Base-by-base conservation (phyloP, 2,888 invertebrate species). In the Elegia similella region DNA sequence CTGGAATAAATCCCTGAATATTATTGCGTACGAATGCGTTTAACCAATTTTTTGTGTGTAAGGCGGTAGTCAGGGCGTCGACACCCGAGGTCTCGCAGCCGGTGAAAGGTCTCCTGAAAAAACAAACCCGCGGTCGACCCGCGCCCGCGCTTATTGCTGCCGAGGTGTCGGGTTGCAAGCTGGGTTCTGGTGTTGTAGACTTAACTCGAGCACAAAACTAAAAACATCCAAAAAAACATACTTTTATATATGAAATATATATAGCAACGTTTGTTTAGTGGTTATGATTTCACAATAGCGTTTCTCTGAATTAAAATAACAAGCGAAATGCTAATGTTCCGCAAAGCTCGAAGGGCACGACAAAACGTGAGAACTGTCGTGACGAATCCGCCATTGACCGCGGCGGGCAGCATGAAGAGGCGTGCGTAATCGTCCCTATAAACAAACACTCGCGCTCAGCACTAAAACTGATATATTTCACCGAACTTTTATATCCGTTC, bases 401-500 rank as follows among this genome's bases (percentile, higher is more conserved):
- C 67, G 23, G 42, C 46, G 55, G 55, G 38, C 23, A 68, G 71
- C 72, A 75, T 73, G 75, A 77, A 86, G 76, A 84, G 85, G 84
- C 86, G 85, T 86, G 82, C 83, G 81, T 86, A 88, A 88, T 89
- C 86, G 78, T 64, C 68, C 72, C 80, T 82, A 84, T 86, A 88
- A 89, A 90, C 88, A 89, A 88, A 90, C 86, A 88, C 83, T 84
- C 84, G 79, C 75, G 77, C 70, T 73, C 78, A 78, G 78, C 82
- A 87, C 84, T 88, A 88, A 89, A 89, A 85, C 87, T 85, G 86
- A 89, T 89, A 88, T 88, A 89, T 88, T 89, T 88, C 84, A 87
- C 86, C 82, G 83, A 87, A 88, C 82, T 87, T 88, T 91, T 89
- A 89, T 89, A 88, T 84, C 82, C 83, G 83, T 88, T 85, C 83